A percentile compares a stretch with the other conserved stretches of the same genome.
Evolutionary conservation across 1,140 invertebrate species (phyloP).

Genomic region (Magallana angulata): DNA sequence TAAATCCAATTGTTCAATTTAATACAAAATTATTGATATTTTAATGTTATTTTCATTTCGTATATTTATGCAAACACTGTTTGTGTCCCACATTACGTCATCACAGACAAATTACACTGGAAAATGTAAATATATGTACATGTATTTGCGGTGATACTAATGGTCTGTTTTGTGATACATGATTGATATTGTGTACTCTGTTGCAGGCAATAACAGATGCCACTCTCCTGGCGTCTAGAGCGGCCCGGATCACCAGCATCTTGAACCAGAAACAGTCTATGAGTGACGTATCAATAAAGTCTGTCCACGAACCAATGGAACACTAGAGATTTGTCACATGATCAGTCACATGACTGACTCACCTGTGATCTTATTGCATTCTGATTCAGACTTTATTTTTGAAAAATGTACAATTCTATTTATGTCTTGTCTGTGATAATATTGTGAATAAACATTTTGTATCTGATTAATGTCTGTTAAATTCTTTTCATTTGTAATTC

Average conservation of each 20-base stretch:
- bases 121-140: too few species aligned
- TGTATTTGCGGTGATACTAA: too few species aligned
- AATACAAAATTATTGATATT: too few species aligned
- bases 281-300: constrained; percentile 46
- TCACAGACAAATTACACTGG: too few species aligned
- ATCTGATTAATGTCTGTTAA: background rate
- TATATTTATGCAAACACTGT: too few species aligned
- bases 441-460: background rate
- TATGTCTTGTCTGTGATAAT: constrained; percentile 18
- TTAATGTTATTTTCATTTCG: too few species aligned
- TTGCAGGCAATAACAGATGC: constrained; percentile 50
- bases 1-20: too few species aligned
- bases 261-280: constrained; percentile 23
- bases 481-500: too few species aligned
- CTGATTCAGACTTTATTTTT: background rate
- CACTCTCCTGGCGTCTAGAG: constrained; percentile 40
- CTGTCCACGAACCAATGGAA: constrained; percentile 37
- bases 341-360: background rate
- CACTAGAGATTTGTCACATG: background rate
- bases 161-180: too few species aligned
- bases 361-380: background rate
- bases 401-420: background rate
- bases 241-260: background rate
- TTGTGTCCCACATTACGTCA: too few species aligned
- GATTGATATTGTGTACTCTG: background rate